Conservation (phyloP, 2,888 invertebrate genomes). For the Dugesia japonica region DNA sequence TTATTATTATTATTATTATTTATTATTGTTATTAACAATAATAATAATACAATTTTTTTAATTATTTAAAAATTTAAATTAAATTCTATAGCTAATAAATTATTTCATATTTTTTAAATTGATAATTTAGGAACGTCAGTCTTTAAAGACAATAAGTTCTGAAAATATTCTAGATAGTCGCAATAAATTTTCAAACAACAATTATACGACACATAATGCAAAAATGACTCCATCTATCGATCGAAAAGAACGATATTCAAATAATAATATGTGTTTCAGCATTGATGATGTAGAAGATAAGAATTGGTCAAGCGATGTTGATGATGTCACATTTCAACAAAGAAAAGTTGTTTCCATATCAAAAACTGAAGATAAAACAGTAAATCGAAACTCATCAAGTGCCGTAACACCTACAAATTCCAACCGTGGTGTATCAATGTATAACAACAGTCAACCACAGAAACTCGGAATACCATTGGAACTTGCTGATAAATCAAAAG, state of each 20-base stretch:
- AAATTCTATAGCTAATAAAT: too few relatives aligned
- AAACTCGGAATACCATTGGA: not conserved
- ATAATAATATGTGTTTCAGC: not conserved
- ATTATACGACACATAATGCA: not conserved
- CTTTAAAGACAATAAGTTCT: not conserved
- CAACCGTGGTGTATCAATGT: not conserved
- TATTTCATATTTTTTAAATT: too few relatives aligned
- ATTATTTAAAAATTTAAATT: too few relatives aligned
- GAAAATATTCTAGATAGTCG: not conserved
- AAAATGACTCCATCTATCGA: not conserved
- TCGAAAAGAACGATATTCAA: not conserved
- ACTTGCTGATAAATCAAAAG: not conserved
- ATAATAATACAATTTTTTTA: too few relatives aligned
- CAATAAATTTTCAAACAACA: not conserved
- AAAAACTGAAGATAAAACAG: not conserved
- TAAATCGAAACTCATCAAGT: not conserved
- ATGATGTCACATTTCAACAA: not conserved
- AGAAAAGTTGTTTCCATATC: not conserved
- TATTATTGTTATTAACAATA: too few relatives aligned
- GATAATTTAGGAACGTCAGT: not conserved
- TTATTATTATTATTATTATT: too few relatives aligned
- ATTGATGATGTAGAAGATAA: not conserved
- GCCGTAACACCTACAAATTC: not conserved
- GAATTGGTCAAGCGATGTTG: not conserved
- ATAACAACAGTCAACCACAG: not conserved